Base-by-base conservation (phyloP, 2,888 invertebrate genomes). In the Harpagoxenus sublaevis region DNA sequence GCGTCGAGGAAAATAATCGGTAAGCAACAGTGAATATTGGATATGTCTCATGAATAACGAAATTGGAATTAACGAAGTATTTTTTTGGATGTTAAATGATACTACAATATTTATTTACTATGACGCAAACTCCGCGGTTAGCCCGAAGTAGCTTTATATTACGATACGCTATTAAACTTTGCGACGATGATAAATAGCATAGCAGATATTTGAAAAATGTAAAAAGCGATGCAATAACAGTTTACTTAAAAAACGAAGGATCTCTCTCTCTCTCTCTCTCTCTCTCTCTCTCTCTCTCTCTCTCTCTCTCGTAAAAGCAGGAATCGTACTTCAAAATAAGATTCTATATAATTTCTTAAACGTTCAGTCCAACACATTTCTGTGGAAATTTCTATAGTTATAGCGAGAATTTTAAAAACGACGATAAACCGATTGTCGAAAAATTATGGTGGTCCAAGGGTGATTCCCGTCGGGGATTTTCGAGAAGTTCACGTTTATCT, bases 161-260 rank as follows among this genome's bases (percentile, higher is more conserved):
- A 55, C 73, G 48, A 73, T 79, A 48, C 48, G 48, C 79, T 73
- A 81, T 81, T 81, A 81, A 81, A 81, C 74, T 81, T 73, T 60
- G 74, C 74, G 73, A 81, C 79, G 48, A 73, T 71, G 79, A 79
- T 79, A 73, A 71, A 79, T 79, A 79, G 79, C 73, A 35, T 0
- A 28, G 23, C 12, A 8, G 60, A 73, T 81, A 60, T 60, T 73
- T 81, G 73, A 73, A 81, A 81, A 81, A 73, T 62, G 28, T 81
- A 51, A 23, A 35, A 60, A 39, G n/a, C 60, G 10, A 48, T 39
- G 23, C 57, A 73, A 71, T 70, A 45, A 45, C 45, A 45, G 35
- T 73, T 73, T n/a, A 9, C 28, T 60, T 18, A 60, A 79, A 79
- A 60, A 42, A 18, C 4, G 23, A 23, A 23, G 23, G 23, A 23